Evolutionary conservation across 2,888 invertebrate genomes (phyloP).

Genomic region (Troilus luridus): DNA sequence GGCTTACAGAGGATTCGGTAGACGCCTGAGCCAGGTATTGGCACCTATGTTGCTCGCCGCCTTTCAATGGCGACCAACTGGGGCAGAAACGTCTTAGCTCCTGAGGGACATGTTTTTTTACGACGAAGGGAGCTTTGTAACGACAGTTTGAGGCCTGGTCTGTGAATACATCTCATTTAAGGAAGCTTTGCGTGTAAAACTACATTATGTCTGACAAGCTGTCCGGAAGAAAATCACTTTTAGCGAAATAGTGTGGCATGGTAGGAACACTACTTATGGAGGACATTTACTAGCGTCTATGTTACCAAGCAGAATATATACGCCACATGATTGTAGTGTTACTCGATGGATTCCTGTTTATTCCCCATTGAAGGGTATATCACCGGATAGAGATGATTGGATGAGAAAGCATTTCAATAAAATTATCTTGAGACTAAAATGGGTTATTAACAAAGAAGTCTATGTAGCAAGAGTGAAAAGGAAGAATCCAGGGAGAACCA

Average conservation of each 20-base stretch:
- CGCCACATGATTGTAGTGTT: too few relatives aligned
- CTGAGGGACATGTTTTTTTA: slow-evolving; percentile 1
- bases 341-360: too few relatives aligned
- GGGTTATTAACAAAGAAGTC: too few relatives aligned
- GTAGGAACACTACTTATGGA: neutral
- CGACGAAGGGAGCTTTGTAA: neutral
- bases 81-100: neutral
- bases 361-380: too few relatives aligned
- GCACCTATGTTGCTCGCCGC: slow-evolving; percentile 13
- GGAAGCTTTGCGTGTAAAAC: neutral
- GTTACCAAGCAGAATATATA: too few relatives aligned
- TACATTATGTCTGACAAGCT: neutral
- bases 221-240: neutral
- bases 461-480: too few relatives aligned
- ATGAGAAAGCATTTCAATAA: too few relatives aligned
- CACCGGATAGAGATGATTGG: too few relatives aligned
- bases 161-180: neutral
- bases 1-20: slow-evolving; percentile 15
- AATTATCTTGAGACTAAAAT: too few relatives aligned
- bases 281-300: neutral
- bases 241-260: neutral
- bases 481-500: too few relatives aligned
- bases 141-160: neutral
- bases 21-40: neutral
- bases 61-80: neutral